Percentiles rank a stretch among this genome's conserved stretches.
phyloP scores from a whole-genome alignment of 2,797 vertebrate species.

The Diglossa cyanea region DNA sequence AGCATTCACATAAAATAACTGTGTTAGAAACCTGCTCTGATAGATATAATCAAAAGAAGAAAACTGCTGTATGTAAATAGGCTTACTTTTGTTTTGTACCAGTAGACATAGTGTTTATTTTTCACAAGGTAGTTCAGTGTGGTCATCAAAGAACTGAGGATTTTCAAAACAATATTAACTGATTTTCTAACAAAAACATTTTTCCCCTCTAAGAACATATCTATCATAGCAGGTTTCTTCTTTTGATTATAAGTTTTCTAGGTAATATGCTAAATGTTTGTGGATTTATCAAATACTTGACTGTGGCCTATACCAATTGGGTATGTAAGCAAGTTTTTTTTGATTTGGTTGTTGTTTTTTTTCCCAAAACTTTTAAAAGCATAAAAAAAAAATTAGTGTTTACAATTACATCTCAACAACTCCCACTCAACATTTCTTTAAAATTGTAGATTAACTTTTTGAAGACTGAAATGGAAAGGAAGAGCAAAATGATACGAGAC shows the following conservation, averaged over 20 bases:
- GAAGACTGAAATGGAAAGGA: constrained; percentile 98
- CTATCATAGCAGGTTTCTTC: too few relatives aligned
- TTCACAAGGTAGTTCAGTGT: neutral
- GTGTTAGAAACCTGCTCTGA: neutral
- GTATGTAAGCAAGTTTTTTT: neutral
- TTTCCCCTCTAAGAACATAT: neutral
- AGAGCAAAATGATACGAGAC: constrained; percentile 96
- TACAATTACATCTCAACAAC: neutral
- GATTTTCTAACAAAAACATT: neutral
- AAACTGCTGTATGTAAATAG: neutral
- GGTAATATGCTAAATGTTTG: neutral
- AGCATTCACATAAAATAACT: neutral
- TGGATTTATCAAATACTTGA: neutral
- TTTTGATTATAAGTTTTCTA: neutral
- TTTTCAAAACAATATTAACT: neutral
- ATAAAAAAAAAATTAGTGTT: neutral
- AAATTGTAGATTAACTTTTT: constrained; percentile 90
- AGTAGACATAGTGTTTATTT: neutral
- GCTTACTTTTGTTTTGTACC: neutral
- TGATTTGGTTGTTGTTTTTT: neutral
- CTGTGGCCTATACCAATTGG: neutral
- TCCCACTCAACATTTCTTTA: neutral
- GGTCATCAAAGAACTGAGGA: neutral
- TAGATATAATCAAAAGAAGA: neutral
- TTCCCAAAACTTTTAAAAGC: neutral